These are phyloP conservation scores for Athalia circularis DNA, from an alignment of 2,888 invertebrate genomes.

Conservation along the genomic window DNA sequence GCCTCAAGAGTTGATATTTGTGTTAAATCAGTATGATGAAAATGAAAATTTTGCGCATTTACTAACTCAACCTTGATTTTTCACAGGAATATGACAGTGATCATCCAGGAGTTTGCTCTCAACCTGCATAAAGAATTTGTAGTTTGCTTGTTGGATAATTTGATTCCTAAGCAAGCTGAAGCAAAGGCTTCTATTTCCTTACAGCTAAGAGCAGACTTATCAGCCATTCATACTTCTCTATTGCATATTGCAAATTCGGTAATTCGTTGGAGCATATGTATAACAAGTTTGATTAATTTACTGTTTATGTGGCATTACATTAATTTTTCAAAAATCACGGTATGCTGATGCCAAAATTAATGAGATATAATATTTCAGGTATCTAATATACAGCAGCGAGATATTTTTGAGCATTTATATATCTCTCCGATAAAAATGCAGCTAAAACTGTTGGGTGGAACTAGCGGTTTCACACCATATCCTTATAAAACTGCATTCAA, in stretches of 20 bases:
- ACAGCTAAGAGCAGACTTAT: constrained; percentile 65
- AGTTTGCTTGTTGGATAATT: constrained; percentile 60
- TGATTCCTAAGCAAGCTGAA: constrained; percentile 62
- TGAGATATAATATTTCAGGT: constrained; percentile 13
- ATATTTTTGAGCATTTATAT: constrained; percentile 77
- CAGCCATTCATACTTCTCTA: constrained; percentile 60
- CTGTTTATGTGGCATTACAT: too few relatives aligned
- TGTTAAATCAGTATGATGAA: neutral
- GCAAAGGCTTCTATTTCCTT: constrained; percentile 67
- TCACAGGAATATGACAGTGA: constrained; percentile 63
- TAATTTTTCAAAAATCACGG: neutral
- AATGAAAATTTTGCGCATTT: neutral
- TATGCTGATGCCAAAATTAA: neutral
- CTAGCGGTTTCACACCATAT: constrained; percentile 59
- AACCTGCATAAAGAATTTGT: constrained; percentile 68
- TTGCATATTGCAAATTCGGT: constrained; percentile 45
- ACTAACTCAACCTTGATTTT: constrained; percentile 5
- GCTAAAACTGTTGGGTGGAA: constrained; percentile 76
- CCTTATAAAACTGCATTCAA: constrained; percentile 57
- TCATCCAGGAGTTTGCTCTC: constrained; percentile 64
- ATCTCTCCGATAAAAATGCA: constrained; percentile 79
- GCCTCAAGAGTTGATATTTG: neutral
- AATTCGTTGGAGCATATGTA: neutral
- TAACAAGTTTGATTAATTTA: too few relatives aligned
- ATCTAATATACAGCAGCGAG: constrained; percentile 39